Evolutionary conservation across 2,797 vertebrate genomes (phyloP), one percentile per base, ranked within the genome.

Genomic region (Neosilurus mollespiculum): DNA sequence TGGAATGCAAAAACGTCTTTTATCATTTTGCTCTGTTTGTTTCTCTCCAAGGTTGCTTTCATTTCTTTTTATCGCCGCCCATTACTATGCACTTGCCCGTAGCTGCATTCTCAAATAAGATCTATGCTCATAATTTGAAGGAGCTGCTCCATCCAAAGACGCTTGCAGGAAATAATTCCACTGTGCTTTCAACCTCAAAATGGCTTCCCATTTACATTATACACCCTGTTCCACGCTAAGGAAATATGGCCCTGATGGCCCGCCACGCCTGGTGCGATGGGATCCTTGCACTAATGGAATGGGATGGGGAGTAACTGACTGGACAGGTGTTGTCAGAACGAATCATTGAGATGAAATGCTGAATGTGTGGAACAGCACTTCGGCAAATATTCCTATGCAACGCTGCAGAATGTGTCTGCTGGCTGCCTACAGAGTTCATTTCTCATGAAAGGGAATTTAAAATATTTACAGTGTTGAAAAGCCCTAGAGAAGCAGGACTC

Each of bases 241-340:
- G 56, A 78, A 81, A 70, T 78, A 71, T 56, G 72, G 72, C 34
- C 72, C 73, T 78, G 80, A 85, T 71, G 61, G 59, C 56, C 79
- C 37, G 18, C 51, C 30, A 51, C 2, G 79, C 79, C 80, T 24
- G 53, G 18, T 81, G 78, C 71, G 12, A 59, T 81, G 43, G 78
- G 62, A 51, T 84, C 71, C 78, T 59, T 67, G 34, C 49, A 6
- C 83, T 84, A 81, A 84, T 69, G 71, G 71, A 76, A 73, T 7
- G 66, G 34, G 64, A n/a, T 53, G 54, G 64, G 70, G 61, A 77
- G 71, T 67, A 59, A 75, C 70, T 67, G 67, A 34, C 71, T 81
- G 79, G 78, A 81, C 79, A 81, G 83, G 71, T 84, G 71, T 67
- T 81, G 76, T 84, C 83, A 81, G 71, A 70, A 81, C 54, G 26